Evolutionary conservation across 2,113 vertebrate species (phyloP), one percentile per base, ranked within the genome.

Genomic region (Triplophysa rosa): DNA sequence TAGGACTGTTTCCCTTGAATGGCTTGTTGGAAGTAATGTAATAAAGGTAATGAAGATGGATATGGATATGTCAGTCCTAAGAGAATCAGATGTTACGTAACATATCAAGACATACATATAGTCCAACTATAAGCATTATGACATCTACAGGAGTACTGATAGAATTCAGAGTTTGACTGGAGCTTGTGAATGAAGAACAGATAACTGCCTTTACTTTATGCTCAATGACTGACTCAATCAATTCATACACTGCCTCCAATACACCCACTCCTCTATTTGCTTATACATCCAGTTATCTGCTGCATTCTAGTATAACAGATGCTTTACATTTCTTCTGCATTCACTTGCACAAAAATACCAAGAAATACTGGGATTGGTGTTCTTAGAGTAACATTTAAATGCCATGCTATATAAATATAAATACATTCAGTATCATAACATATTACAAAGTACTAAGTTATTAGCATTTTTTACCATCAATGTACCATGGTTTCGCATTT

Each of bases 111-210:
- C 2, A 33, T 33, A 17, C 19, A 21, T 56, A 37, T 47, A 33
- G 68, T 54, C 10, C 49, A 33, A 8, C 0, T 2, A 6, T 1
- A 10, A 70, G 47, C 26, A 49, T 70, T 54, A 54, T 37, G 68
- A 70, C 24, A 26, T 70, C 3, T 7, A 58, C 33, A 37, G 33
- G 21, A n/a, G n/a, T 8, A 19, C 37, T 45, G 45, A 74, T 62
- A 33, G 71, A 74, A 62, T 13, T 14, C 37, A 74, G 58, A 21
- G 70, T 29, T 40, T 26, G n/a, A 24, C 70, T 10, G 54, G 29
- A 74, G 58, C 33, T 59, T 63, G 71, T 74, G 71, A 74, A 74
- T 63, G 71, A 6, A n/a, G 71, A 73, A 33, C 13, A 23, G 70
- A 62, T 61, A 42, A 63, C 56, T 62, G 37, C 19, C 37, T 62